phyloP scores from a whole-genome alignment of 2,113 vertebrate species.

The Oryzias curvinotus region DNA sequence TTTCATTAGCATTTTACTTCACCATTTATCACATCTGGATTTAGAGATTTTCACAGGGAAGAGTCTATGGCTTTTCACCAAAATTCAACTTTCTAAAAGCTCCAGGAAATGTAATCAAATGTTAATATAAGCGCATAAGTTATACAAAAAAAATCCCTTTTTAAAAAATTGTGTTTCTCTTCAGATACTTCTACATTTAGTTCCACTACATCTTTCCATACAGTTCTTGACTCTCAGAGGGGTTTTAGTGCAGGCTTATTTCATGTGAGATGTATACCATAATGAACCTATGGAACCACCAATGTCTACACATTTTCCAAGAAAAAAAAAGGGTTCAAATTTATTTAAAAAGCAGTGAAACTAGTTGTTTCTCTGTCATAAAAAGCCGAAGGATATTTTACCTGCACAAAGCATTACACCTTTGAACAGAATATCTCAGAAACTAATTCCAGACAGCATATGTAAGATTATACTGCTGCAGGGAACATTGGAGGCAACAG shows the following conservation, averaged over 20 bases:
- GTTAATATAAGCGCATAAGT: constrained; percentile 7
- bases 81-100: neutral
- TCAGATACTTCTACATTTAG: neutral
- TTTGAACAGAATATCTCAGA: constrained; percentile 31
- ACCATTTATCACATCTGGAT: neutral
- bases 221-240: too few relatives aligned
- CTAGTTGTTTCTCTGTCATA: neutral
- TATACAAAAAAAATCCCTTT: neutral
- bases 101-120: constrained; percentile 2
- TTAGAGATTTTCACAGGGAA: constrained; percentile 15
- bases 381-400: neutral
- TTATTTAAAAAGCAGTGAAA: too few relatives aligned
- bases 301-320: too few relatives aligned
- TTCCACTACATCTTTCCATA: too few relatives aligned
- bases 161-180: neutral
- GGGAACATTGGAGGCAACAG: constrained; percentile 36
- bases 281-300: too few relatives aligned
- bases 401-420: neutral
- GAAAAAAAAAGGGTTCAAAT: too few relatives aligned
- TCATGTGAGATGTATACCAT: too few relatives aligned
- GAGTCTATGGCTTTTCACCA: constrained; percentile 7
- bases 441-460: constrained; percentile 30
- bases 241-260: too few relatives aligned
- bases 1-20: neutral
- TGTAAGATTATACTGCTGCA: constrained; percentile 46